Evolutionary conservation across 2,797 vertebrate species (phyloP), one percentile per base, ranked within the genome.

Genomic region (Acanthopagrus latus): DNA sequence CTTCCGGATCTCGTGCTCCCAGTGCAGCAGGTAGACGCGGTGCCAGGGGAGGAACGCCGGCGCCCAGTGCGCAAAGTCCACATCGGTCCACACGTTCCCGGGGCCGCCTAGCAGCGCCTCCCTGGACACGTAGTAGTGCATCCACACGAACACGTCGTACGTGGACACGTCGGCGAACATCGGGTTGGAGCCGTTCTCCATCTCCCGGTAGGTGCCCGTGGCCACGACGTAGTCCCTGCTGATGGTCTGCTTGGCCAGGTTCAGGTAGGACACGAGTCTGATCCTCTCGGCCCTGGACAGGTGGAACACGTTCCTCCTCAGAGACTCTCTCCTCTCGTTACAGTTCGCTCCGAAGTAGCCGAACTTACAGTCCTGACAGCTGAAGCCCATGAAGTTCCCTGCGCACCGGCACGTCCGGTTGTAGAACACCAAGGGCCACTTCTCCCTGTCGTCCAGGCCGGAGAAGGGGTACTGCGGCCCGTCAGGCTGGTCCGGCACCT

Each of bases 141-240:
- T 95, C 98, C 98, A 99, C 64, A 99, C 98, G 51, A 98, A 99
- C 23, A 98, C 89, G n/a, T 99, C 97, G 0, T 97, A 99, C 52
- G 96, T 76, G 0, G 83, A 97, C 66, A 96, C 96, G 14, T 97
- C 91, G 0, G 77, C 93, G 84, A 99, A 99, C 93, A 97, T 90
- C 0, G 97, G 96, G 1, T 43, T 90, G 14, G 96, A 94, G 3
- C 97, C 97, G 0, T 97, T 98, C 51, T 86, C 94, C 96, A 99
- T 98, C 90, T 99, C 95, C 13, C 29, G 25, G 16, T 95, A 96
- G 0, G 97, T 98, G 9, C 96, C 97, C 0, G 89, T 96, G 43
- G 93, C 95, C 17, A 98, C 96, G 5, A 98, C 97, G 0, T 96
- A 99, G 81, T 97, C 96, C 62, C 69, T 71, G 80, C 96, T 98